Evolutionary conservation across 2,113 vertebrate genomes (phyloP).

Genomic region (Sinosuthora webbiana): DNA sequence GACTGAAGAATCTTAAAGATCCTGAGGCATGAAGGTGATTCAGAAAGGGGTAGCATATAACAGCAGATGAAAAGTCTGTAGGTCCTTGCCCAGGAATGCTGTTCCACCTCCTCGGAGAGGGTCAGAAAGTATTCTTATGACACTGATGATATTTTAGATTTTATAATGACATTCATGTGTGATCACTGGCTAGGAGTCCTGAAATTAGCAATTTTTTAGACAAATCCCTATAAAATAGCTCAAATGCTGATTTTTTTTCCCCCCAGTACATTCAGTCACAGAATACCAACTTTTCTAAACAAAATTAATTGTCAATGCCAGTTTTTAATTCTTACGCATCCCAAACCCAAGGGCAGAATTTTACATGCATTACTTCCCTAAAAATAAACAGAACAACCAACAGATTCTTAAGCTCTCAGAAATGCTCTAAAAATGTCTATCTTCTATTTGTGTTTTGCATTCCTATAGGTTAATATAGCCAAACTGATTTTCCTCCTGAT

Average conservation of each 20-base stretch:
- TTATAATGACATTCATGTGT: neutral
- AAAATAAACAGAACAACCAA: neutral
- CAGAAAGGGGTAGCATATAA: neutral
- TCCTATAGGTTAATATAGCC: slow-evolving; percentile 23
- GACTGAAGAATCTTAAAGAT: neutral
- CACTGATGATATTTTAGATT: neutral
- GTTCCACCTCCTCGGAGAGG: neutral
- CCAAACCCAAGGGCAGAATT: neutral
- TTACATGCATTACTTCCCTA: neutral
- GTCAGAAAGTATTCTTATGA: neutral
- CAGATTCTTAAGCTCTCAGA: slow-evolving; percentile 14
- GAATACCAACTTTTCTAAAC: neutral
- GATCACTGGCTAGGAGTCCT: neutral
- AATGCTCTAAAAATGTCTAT: slow-evolving; percentile 39
- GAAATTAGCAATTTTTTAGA: neutral
- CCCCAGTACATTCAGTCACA: neutral
- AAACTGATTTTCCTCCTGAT: slow-evolving; percentile 10
- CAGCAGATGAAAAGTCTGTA: neutral
- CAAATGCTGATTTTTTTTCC: neutral
- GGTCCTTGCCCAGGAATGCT: neutral
- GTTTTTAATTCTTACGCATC: neutral
- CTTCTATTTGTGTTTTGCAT: slow-evolving; percentile 56
- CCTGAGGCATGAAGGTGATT: neutral
- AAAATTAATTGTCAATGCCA: neutral
- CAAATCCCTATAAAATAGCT: neutral